These are phyloP conservation scores for Spongilla lacustris DNA, from an alignment of 37 sponge, comb jelly and placozoan genomes.

Conservation along the genomic window DNA sequence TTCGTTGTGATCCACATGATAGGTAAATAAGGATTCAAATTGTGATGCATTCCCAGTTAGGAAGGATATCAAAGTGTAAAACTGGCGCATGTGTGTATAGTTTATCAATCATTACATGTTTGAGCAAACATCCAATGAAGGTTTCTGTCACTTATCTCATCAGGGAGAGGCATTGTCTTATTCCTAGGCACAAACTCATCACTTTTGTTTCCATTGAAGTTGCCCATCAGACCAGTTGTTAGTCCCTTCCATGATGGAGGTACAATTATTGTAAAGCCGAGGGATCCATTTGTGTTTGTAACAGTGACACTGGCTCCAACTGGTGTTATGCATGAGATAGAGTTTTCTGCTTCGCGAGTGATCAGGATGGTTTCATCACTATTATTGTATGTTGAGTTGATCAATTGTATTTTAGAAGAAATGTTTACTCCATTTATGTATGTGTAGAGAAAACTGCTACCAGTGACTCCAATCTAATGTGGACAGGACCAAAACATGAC, in stretches of 20 bases:
- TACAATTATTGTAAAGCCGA: conserved; percentile 21
- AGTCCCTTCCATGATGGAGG: conserved; percentile 30
- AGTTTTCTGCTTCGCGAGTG: background rate
- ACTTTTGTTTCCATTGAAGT: conserved; percentile 59
- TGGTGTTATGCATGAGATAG: conserved; percentile 16
- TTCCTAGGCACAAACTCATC: conserved; percentile 63
- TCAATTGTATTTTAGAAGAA: background rate
- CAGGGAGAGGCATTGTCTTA: conserved; percentile 55
- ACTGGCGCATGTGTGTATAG: background rate
- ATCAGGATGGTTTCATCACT: background rate
- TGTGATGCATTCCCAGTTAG: conserved; percentile 58
- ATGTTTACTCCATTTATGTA: background rate
- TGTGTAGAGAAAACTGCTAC: background rate
- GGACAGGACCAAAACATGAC: background rate
- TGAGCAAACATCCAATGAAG: conserved; percentile 34
- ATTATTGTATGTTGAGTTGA: conserved; percentile 7
- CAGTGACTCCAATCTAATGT: background rate
- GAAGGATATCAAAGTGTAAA: background rate
- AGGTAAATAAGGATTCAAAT: conserved; percentile 48
- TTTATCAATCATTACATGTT: background rate
- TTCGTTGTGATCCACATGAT: conserved; percentile 10
- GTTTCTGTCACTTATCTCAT: conserved; percentile 51
- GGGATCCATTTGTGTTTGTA: background rate
- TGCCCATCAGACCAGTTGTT: conserved; percentile 77
- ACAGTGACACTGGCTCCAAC: conserved; percentile 39